Evolutionary conservation across 2,888 invertebrate species (phyloP).

Genomic region (Apeira syringaria): DNA sequence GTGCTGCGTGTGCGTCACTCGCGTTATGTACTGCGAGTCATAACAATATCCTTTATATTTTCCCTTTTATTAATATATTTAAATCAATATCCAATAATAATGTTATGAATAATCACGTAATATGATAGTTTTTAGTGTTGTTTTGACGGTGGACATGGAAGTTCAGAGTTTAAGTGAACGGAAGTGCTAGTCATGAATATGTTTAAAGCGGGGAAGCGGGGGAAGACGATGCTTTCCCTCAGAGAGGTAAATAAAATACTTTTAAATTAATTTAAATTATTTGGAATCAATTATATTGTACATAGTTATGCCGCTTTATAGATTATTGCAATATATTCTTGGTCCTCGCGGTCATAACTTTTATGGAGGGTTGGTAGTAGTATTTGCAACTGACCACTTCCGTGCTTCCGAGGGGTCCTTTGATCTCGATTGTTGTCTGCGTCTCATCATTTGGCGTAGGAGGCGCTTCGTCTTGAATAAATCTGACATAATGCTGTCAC

Average conservation of each 20-base stretch:
- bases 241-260: slow-evolving; percentile 22
- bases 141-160: slow-evolving; percentile 6
- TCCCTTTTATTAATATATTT: slow-evolving; percentile 7
- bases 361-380: too few relatives aligned
- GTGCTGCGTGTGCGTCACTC: slow-evolving; percentile 17
- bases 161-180: slow-evolving; percentile 3
- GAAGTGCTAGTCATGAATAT: slow-evolving; percentile 17
- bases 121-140: slow-evolving; percentile 7
- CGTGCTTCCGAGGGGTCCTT: too few relatives aligned
- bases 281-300: too few relatives aligned
- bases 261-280: too few relatives aligned
- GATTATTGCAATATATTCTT: too few relatives aligned
- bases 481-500: too few relatives aligned
- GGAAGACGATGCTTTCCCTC: slow-evolving; percentile 20
- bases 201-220: slow-evolving; percentile 21
- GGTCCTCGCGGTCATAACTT: too few relatives aligned
- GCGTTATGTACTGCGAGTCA: slow-evolving; percentile 14
- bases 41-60: slow-evolving; percentile 13
- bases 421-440: too few relatives aligned
- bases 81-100: slow-evolving; percentile 5
- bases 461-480: too few relatives aligned
- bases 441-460: too few relatives aligned
- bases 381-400: too few relatives aligned
- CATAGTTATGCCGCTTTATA: too few relatives aligned
- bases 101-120: slow-evolving; percentile 8